phyloP scores from a whole-genome alignment of 2,113 vertebrate species.

The mouse (Mus musculus) region GRCm39 chr7:104720001-104720500 shows the following conservation, averaged over 20 bases:
- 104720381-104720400: too few relatives aligned
- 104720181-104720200: neutral
- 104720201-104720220: neutral
- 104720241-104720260: neutral
- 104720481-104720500: too few relatives aligned
- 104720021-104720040: neutral
- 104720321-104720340: neutral
- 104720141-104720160: slow-evolving; percentile 12
- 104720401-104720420: too few relatives aligned
- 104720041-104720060: neutral
- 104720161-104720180: neutral
- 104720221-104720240: neutral
- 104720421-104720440: too few relatives aligned
- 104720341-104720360: too few relatives aligned
- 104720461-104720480: fast-evolving
- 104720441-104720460: too few relatives aligned
- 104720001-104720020: neutral
- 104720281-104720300: neutral
- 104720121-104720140: neutral
- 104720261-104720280: neutral
- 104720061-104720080: neutral
- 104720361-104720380: too few relatives aligned
- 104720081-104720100: neutral
- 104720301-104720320: neutral
- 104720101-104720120: neutral